Conservation (phyloP, 2,797 vertebrate genomes). For the Hozukius guyotensis region DNA sequence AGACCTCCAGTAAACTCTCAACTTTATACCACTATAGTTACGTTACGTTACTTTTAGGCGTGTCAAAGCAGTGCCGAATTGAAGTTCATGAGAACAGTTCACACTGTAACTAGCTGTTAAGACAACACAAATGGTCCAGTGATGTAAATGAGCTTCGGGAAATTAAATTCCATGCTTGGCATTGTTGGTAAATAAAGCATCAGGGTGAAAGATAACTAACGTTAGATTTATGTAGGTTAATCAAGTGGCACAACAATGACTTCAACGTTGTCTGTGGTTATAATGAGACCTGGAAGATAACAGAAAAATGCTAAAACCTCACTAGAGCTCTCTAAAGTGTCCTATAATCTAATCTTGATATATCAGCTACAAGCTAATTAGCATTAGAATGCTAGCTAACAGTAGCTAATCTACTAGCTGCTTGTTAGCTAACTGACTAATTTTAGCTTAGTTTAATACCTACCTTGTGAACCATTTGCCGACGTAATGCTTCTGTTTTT, state of each 20-base stretch:
- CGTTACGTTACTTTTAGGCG: too few relatives aligned
- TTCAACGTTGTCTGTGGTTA: neutral
- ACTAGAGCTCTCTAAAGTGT: neutral
- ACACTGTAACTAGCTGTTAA: too few relatives aligned
- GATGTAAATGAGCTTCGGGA: neutral
- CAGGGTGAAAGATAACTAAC: too few relatives aligned
- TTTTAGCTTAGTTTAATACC: neutral
- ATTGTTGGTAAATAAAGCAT: neutral
- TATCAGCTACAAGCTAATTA: slow-evolving; percentile 8
- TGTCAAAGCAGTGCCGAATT: neutral
- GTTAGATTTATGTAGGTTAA: neutral
- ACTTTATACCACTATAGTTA: neutral
- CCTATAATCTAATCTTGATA: neutral
- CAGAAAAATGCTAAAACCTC: fast-evolving
- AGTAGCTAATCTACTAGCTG: neutral
- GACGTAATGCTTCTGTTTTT: neutral
- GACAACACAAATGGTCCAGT: fast-evolving
- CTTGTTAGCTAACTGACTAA: neutral
- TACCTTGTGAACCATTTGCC: slow-evolving; percentile 34
- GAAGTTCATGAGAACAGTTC: fast-evolving
- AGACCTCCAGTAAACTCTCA: neutral
- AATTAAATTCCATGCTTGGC: too few relatives aligned
- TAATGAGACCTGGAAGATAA: neutral
- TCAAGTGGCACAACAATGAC: neutral
- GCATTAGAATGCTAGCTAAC: neutral